Evolutionary conservation across 2,797 vertebrate genomes (phyloP).

Genomic region (Amblyopsis hoosieri): DNA sequence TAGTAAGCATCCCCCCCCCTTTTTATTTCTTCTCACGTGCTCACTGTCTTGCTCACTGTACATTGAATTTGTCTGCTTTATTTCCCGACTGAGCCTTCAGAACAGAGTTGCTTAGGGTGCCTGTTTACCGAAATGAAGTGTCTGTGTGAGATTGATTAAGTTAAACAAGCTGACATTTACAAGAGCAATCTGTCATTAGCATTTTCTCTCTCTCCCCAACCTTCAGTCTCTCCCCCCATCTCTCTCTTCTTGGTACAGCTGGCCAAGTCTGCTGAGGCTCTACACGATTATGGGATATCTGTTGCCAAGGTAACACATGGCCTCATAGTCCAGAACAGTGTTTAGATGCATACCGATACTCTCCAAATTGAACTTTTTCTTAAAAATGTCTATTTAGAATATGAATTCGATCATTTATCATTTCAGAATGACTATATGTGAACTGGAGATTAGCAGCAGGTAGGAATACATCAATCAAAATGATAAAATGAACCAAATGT

Average conservation of each 20-base stretch:
- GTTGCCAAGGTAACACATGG: slow-evolving; percentile 81
- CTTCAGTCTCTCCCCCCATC: slow-evolving; percentile 70
- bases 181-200: neutral
- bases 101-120: neutral
- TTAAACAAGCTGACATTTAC: neutral
- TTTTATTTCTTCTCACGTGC: no score
- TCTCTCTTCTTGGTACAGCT: slow-evolving; percentile 83
- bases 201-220: slow-evolving; percentile 2
- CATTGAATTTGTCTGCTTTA: no score
- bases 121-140: neutral
- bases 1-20: no score
- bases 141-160: neutral
- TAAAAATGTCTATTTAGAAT: no score
- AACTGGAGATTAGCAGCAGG: no score
- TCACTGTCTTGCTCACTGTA: no score
- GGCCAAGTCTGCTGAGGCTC: slow-evolving; percentile 75
- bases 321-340: neutral
- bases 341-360: no score
- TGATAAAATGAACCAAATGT: no score
- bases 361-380: no score
- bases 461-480: no score
- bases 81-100: neutral
- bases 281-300: slow-evolving; percentile 85
- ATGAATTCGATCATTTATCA: no score
- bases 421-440: no score